Evolutionary conservation across 2,113 vertebrate genomes (phyloP).

Genomic region (Austrofundulus limnaeus): DNA sequence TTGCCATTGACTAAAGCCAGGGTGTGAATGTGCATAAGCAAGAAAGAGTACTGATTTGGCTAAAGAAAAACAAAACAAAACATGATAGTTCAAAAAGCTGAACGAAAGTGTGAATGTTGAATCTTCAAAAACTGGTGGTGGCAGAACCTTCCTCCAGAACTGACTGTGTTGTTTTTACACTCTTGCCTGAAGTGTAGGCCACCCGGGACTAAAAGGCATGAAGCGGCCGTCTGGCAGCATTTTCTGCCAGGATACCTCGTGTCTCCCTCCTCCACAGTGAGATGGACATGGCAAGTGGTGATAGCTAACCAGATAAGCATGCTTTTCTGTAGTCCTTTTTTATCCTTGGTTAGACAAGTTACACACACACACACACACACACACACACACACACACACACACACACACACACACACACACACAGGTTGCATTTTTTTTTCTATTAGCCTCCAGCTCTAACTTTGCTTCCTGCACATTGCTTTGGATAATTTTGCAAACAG

Average conservation of each 20-base stretch:
- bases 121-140: background rate
- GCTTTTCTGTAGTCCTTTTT: background rate
- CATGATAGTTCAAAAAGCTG: no score
- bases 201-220: background rate
- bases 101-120: background rate
- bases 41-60: background rate
- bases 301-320: background rate
- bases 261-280: background rate
- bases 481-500: background rate
- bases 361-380: no score
- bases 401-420: no score
- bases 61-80: background rate
- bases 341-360: background rate
- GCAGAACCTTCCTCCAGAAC: background rate
- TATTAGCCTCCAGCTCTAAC: background rate
- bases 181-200: background rate
- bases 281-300: background rate
- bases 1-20: background rate
- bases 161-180: background rate
- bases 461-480: no score
- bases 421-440: no score
- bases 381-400: no score
- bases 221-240: constrained; percentile 2
- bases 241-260: background rate
- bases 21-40: background rate